Evolutionary conservation across 2,888 invertebrate species (phyloP), one percentile per base, ranked within the genome.

Genomic region (Amiota communis): DNA sequence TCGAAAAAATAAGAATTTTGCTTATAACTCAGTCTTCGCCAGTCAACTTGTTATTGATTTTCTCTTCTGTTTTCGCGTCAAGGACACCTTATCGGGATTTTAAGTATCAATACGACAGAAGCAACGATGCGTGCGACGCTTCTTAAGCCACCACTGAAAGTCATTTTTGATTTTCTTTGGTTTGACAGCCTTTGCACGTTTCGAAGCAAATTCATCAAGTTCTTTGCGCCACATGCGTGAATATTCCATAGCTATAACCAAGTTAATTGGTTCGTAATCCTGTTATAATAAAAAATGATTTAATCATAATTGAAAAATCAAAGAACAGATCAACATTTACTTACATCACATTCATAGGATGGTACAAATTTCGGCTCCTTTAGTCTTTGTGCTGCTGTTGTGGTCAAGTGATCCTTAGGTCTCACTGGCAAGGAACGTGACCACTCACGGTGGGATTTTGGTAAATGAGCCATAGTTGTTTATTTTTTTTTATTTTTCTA

Each of bases 391-490:
- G 1, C 8, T 12, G 77, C 78, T 57, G 80, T 80, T 4, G 87
- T 86, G 0, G 72, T 74, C 1, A 87, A 46, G 72, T 84, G 80
- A 75, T 87, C 81, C n/a, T 72, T 82, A 0, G 87, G 86, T 8
- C 17, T 51, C 23, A 76, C 76, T 0, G 78, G 63, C 0, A 72
- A 49, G 0, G 86, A 72, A 1, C 78, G 77, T 1, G 83, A 79
- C 84, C 85, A 85, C 72, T 81, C 81, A 46, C 17, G 36, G 59
- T 75, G 77, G 76, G 36, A 36, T 36, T 36, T 36, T 36, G 36
- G 36, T 36, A 36, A 36, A 36, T 6, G 3, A 36, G 6, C 8
- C 36, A 36, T 36, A 36, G 6, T 36, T 0, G 8, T 36, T 36
- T 46, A 75, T 75, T 13, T 67, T 57, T 1, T 12, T 48, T 73